These are phyloP conservation scores for Neuroscelio doddi DNA, from an alignment of 2,888 invertebrate species.

Conservation along the genomic window DNA sequence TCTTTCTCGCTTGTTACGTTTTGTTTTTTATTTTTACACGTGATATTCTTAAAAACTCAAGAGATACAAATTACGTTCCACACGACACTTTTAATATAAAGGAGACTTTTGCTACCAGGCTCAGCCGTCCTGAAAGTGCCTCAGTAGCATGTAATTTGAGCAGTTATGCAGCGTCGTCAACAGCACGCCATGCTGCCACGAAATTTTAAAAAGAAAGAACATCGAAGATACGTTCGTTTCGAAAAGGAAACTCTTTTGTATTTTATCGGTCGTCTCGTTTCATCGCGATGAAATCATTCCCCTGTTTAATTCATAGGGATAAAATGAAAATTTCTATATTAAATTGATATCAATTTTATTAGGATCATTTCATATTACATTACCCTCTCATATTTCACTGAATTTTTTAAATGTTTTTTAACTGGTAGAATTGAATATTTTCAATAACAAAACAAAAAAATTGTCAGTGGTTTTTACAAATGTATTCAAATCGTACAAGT, in stretches of 20 bases:
- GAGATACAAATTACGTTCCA: slow-evolving; percentile 13
- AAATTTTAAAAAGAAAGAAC: slow-evolving; percentile 23
- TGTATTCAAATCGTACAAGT: too few relatives aligned
- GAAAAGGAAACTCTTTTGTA: slow-evolving; percentile 13
- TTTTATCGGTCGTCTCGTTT: slow-evolving; percentile 18
- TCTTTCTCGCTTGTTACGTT: slow-evolving; percentile 14
- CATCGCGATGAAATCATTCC: too few relatives aligned
- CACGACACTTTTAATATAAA: slow-evolving; percentile 14
- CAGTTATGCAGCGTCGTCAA: slow-evolving; percentile 28
- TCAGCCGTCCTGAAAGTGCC: too few relatives aligned
- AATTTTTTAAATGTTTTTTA: too few relatives aligned
- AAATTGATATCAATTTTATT: too few relatives aligned
- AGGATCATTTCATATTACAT: too few relatives aligned
- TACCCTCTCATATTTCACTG: slow-evolving; percentile 11
- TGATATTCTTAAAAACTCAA: slow-evolving; percentile 7
- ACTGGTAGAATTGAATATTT: too few relatives aligned
- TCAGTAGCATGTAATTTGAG: slow-evolving; percentile 23
- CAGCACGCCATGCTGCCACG: slow-evolving; percentile 18
- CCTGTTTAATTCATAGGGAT: too few relatives aligned
- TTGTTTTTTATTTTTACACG: slow-evolving; percentile 8
- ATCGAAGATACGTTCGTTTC: slow-evolving; percentile 19
- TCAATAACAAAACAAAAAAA: too few relatives aligned
- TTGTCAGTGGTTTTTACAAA: too few relatives aligned
- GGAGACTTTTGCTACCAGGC: slow-evolving; percentile 5
- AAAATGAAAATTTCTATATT: too few relatives aligned